A percentile compares a stretch with the other conserved stretches of the same genome.
phyloP scores from a whole-genome alignment of 2,113 vertebrate species.

The Mohoua ochrocephala region DNA sequence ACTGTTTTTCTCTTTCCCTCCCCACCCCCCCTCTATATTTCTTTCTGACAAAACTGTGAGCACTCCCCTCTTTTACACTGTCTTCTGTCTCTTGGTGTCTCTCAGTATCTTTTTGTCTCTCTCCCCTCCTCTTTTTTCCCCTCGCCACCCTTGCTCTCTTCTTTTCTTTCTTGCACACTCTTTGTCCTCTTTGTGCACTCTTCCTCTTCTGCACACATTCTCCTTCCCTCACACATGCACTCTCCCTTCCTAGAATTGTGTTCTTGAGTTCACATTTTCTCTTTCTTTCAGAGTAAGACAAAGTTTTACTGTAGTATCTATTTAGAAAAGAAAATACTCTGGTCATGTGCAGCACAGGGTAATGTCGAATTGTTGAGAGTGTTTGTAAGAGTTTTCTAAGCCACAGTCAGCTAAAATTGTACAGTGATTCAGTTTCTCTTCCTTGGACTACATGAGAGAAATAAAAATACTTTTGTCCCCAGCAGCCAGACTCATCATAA shows the following conservation, averaged over 20 bases:
- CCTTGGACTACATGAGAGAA: background rate
- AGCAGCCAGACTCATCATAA: background rate
- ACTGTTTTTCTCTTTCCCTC: background rate
- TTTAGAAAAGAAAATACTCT: background rate
- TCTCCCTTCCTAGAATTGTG: background rate
- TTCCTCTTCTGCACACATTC: background rate
- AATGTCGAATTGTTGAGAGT: background rate
- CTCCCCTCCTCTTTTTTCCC: background rate
- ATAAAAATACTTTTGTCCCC: background rate
- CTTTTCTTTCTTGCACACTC: background rate
- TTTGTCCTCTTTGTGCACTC: background rate
- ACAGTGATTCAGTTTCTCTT: background rate
- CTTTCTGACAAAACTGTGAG: background rate
- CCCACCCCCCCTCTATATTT: background rate
- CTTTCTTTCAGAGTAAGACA: background rate
- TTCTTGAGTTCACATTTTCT: background rate
- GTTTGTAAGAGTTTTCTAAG: background rate
- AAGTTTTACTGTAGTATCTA: background rate
- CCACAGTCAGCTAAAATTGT: background rate
- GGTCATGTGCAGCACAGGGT: background rate
- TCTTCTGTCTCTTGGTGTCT: background rate
- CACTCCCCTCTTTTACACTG: background rate
- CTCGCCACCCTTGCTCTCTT: background rate
- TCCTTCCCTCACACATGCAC: background rate
- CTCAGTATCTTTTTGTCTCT: background rate